Conservation (phyloP, 2,888 invertebrate genomes). For the Notocelia uddmanniana region DNA sequence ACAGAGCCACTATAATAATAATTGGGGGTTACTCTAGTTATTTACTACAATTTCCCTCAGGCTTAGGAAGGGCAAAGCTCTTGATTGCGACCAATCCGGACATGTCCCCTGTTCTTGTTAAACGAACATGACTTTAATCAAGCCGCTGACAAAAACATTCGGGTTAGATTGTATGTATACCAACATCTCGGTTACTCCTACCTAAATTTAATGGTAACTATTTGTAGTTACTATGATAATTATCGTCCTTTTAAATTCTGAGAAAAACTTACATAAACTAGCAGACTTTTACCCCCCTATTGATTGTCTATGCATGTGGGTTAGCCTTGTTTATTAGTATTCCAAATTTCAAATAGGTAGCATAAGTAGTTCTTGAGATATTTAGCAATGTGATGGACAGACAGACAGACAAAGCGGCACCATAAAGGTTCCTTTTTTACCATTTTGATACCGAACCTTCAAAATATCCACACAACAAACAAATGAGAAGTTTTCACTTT, state of each 20-base stretch:
- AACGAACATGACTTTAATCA: conserved; percentile 39
- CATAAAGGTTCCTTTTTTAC: no score
- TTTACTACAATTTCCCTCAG: not conserved
- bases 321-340: no score
- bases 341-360: no score
- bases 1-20: no score
- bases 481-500: no score
- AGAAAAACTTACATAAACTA: not conserved
- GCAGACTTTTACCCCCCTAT: not conserved
- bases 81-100: conserved; percentile 19
- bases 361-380: no score
- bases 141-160: conserved; percentile 1
- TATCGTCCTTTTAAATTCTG: not conserved
- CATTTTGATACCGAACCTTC: no score
- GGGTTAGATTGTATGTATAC: not conserved
- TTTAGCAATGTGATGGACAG: no score
- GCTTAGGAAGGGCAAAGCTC: conserved; percentile 5
- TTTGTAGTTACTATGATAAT: not conserved
- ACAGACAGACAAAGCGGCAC: no score
- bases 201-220: not conserved
- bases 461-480: no score
- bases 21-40: no score
- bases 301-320: no score
- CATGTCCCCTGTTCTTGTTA: conserved; percentile 38
- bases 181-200: not conserved